Conservation (phyloP, 2,797 vertebrate genomes). For the Melopsittacus undulatus region DNA sequence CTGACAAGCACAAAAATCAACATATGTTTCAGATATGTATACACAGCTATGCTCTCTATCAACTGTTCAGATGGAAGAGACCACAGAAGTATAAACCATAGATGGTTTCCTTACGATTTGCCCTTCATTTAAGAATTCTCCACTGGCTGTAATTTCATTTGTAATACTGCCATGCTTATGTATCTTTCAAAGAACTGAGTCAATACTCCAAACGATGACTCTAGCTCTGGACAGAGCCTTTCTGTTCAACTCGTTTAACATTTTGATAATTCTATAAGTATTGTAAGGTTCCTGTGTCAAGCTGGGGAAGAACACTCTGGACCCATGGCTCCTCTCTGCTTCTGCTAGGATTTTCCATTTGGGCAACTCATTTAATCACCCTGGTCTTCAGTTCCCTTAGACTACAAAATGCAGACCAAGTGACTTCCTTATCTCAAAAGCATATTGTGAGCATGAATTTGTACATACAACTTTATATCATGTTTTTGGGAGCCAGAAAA, state of each 20-base stretch:
- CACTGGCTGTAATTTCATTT: slow-evolving; percentile 10
- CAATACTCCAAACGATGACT: slow-evolving; percentile 35
- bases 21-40: slow-evolving; percentile 61
- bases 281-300: background rate
- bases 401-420: background rate
- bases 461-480: accelerated
- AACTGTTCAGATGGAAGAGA: slow-evolving; percentile 49
- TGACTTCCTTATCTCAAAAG: background rate
- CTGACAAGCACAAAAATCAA: slow-evolving; percentile 63
- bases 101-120: slow-evolving; percentile 38
- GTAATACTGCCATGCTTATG: background rate
- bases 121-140: slow-evolving; percentile 23
- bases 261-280: slow-evolving; percentile 10
- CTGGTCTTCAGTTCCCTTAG: background rate
- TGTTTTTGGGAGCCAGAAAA: background rate
- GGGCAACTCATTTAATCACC: background rate
- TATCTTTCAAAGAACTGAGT: slow-evolving; percentile 40
- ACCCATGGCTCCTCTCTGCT: background rate
- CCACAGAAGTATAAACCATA: slow-evolving; percentile 19
- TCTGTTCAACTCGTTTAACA: slow-evolving; percentile 15
- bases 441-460: background rate
- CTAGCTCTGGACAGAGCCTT: slow-evolving; percentile 4
- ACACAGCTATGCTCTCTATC: slow-evolving; percentile 40
- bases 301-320: background rate
- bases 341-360: background rate